Base-by-base conservation (phyloP, 1,140 invertebrate genomes). In the Drusus annulatus region DNA sequence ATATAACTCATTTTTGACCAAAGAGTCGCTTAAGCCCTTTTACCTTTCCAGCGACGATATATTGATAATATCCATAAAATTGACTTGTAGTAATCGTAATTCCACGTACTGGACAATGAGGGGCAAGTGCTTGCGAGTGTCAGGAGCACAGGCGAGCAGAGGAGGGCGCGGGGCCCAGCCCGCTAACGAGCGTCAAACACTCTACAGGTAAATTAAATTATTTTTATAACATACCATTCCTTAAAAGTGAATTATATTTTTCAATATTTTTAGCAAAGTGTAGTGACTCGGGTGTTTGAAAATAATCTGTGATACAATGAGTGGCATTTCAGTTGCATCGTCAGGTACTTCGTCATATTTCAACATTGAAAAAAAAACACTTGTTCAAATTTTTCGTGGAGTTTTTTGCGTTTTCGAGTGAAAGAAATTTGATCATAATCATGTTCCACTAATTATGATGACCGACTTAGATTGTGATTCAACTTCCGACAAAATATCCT, bases 111-210 rank as follows among this genome's bases (percentile, higher is more conserved):
- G n/a, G n/a, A 56, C n/a, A 23, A 23, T 0, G 21, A 13, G 58
- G 3, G 17, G 56, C 17, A 60, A 21, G 56, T 17, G 56, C 7
- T 60, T 23, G 58, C 58, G 21, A 60, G 36, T 45, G 8, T 45
- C 10, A 5, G 36, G 36, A 13, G 36, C 36, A 13, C 36, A 45
- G 36, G 36, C 5, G n/a, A 17, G n/a, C 54, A 21, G 19, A 13
- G 54, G 16, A 17, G 56, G 23, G 56, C 1, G 52, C 3, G 19
- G 19, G 52, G 45, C 45, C 68, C 62, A 65, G 62, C 62, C 45
- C 45, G 36, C 68, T 71, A 71, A 71, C 68, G 13, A 52, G 68
- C 68, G 68, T 71, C 68, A 50, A 45, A 71, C 8, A 71, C 68
- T 52, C 68, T 23, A 71, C 68, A 71, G 68, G 68, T 71, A 71